phyloP scores from a whole-genome alignment of 2,888 invertebrate species.

The Magallana nippona region DNA sequence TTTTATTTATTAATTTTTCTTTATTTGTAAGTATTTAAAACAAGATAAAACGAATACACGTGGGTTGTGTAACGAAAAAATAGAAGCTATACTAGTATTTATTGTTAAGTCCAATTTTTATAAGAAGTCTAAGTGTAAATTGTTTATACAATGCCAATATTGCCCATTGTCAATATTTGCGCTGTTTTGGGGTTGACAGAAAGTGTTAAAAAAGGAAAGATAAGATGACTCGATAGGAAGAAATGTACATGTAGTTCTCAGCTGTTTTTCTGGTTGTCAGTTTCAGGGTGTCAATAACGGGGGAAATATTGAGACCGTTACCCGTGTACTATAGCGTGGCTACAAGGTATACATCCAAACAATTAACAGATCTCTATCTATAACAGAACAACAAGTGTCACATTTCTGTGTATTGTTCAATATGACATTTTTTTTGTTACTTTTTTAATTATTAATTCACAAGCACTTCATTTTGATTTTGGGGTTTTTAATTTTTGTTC shows the following conservation, averaged over 20 bases:
- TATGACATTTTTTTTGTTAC: neutral
- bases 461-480: too few relatives aligned
- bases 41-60: too few relatives aligned
- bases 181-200: neutral
- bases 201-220: conserved; percentile 11
- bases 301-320: neutral
- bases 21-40: too few relatives aligned
- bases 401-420: neutral
- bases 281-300: neutral
- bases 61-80: too few relatives aligned
- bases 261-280: conserved; percentile 30
- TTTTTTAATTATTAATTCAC: neutral
- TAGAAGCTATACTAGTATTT: too few relatives aligned
- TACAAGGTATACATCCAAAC: neutral
- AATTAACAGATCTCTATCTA: neutral
- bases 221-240: neutral
- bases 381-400: neutral
- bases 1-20: too few relatives aligned
- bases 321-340: too few relatives aligned
- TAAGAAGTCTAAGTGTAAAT: too few relatives aligned
- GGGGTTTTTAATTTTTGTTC: too few relatives aligned
- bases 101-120: too few relatives aligned
- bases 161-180: neutral
- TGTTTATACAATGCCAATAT: neutral
- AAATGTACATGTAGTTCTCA: neutral